Conservation (phyloP, 2,888 invertebrate species). For the Chymomyza caudatula region DNA sequence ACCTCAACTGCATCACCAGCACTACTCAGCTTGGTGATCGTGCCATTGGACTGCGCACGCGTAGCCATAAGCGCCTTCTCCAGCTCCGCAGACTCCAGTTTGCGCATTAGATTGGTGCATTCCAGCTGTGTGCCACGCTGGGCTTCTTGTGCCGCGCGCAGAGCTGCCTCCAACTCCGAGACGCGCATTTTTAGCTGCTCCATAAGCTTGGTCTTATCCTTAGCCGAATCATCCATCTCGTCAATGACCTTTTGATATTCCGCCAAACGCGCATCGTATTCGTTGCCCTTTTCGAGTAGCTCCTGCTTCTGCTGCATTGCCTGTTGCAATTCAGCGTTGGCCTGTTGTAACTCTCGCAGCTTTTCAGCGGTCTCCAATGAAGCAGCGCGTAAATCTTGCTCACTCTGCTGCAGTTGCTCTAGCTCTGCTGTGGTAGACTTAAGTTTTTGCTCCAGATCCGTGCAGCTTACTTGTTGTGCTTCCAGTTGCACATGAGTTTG, state of each 20-base stretch:
- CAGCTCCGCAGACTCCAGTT: constrained; percentile 53
- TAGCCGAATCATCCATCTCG: constrained; percentile 66
- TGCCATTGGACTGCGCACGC: constrained; percentile 43
- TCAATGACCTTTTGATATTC: constrained; percentile 71
- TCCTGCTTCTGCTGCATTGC: constrained; percentile 35
- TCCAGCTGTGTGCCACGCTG: constrained; percentile 45
- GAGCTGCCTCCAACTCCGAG: constrained; percentile 44
- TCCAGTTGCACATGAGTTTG: constrained; percentile 48
- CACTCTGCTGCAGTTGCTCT: constrained; percentile 27
- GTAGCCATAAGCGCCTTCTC: constrained; percentile 62
- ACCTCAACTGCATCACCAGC: constrained; percentile 28
- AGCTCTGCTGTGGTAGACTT: constrained; percentile 8
- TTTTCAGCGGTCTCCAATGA: constrained; percentile 45
- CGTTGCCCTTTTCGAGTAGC: constrained; percentile 43
- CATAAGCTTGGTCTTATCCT: constrained; percentile 41
- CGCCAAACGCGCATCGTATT: constrained; percentile 48
- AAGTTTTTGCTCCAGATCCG: constrained; percentile 26
- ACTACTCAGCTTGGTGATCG: background rate
- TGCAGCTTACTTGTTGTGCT: constrained; percentile 29
- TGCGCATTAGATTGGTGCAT: constrained; percentile 45
- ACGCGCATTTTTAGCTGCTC: constrained; percentile 47
- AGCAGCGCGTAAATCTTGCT: constrained; percentile 26
- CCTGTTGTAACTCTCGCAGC: constrained; percentile 51
- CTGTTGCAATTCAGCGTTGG: constrained; percentile 42
- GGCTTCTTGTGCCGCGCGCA: constrained; percentile 34